phyloP scores from a whole-genome alignment of 1,140 invertebrate species.

The Diuraphis noxia region DNA sequence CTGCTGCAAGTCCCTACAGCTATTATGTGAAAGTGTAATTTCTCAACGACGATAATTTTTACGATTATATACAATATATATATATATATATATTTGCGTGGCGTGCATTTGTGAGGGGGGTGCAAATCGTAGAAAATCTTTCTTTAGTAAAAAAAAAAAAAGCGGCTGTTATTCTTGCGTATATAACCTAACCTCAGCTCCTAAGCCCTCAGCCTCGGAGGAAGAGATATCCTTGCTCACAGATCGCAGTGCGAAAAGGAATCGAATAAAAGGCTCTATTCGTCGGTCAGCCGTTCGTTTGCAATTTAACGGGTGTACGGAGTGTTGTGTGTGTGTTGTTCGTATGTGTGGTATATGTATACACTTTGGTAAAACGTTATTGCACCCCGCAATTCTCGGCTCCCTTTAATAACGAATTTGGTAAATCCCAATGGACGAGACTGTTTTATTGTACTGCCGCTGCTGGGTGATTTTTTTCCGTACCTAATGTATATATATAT shows the following conservation, averaged over 20 bases:
- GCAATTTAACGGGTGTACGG: conserved; percentile 24
- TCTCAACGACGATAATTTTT: background rate
- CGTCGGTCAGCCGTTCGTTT: conserved; percentile 33
- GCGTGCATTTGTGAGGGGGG: background rate
- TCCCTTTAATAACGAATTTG: conserved; percentile 49
- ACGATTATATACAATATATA: background rate
- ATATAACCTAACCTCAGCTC: background rate
- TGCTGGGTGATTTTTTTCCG: background rate
- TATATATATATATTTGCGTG: background rate
- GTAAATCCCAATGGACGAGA: conserved; percentile 34
- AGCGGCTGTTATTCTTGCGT: background rate
- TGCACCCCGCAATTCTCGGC: background rate
- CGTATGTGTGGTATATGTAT: no score
- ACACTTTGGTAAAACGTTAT: conserved; percentile 27
- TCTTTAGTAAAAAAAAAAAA: background rate
- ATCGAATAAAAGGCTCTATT: conserved; percentile 16
- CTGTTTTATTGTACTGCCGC: conserved; percentile 12
- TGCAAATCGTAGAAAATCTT: background rate
- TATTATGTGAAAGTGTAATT: conserved; percentile 1
- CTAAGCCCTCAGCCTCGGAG: conserved; percentile 1
- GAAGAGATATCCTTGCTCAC: background rate
- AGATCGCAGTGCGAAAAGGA: background rate
- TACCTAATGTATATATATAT: background rate
- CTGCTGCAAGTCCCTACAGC: background rate
- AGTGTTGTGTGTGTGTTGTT: background rate